Evolutionary conservation across 2,797 vertebrate species (phyloP).

Genomic region (Scleropages formosus): DNA sequence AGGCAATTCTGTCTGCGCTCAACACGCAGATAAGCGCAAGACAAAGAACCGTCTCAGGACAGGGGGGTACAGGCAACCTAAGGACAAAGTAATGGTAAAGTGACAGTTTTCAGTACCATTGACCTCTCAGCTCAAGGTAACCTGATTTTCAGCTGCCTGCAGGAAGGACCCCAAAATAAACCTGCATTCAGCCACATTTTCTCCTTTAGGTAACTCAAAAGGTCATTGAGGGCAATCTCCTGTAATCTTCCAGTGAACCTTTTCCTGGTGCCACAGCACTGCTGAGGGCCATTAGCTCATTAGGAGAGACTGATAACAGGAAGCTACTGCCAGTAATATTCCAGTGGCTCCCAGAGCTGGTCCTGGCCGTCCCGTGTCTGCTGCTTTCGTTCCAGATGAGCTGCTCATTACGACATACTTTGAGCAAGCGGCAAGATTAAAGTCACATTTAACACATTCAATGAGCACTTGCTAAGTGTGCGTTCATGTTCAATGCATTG

Average conservation of each 20-base stretch:
- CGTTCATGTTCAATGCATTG: no score
- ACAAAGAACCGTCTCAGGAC: neutral
- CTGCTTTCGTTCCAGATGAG: no score
- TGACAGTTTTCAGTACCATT: slow-evolving; percentile 60
- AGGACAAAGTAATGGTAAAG: neutral
- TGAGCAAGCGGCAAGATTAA: no score
- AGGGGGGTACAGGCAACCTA: neutral
- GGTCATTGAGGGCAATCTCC: neutral
- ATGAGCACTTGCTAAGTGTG: no score
- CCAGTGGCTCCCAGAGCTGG: no score
- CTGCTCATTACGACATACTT: no score
- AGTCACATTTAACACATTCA: no score
- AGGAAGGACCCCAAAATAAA: slow-evolving; percentile 42
- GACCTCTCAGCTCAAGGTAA: slow-evolving; percentile 72
- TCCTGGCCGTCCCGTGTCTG: no score
- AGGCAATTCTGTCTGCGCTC: no score
- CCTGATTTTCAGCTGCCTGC: slow-evolving; percentile 52
- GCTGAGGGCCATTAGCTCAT: no score
- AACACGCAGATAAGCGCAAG: neutral
- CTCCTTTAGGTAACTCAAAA: neutral
- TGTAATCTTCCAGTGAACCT: neutral
- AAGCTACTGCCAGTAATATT: no score
- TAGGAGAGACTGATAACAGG: no score
- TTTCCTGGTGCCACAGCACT: neutral
- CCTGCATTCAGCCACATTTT: slow-evolving; percentile 37